Conservation (phyloP, 1,140 invertebrate species). For the Ephestia elutella region DNA sequence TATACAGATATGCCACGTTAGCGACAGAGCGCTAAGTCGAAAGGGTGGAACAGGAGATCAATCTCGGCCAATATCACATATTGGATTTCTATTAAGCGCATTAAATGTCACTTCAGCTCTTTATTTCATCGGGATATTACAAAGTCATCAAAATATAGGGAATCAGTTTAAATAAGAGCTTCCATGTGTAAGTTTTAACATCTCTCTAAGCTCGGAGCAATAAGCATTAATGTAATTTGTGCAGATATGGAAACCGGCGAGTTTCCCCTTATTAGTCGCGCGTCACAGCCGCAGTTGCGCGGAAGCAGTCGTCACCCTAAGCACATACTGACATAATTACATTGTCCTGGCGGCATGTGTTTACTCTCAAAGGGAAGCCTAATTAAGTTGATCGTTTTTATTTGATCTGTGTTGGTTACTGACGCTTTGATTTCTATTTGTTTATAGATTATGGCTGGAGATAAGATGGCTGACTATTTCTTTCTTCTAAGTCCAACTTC, state of each 20-base stretch:
- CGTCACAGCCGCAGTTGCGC: constrained; percentile 37
- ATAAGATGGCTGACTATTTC: background rate
- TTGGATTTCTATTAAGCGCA: too few relatives aligned
- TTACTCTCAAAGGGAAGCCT: constrained; percentile 11
- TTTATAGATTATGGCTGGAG: background rate
- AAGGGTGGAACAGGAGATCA: constrained; percentile 14
- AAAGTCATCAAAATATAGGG: background rate
- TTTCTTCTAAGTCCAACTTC: too few relatives aligned
- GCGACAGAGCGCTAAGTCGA: constrained; percentile 24
- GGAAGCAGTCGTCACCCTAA: constrained; percentile 21
- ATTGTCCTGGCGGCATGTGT: constrained; percentile 25
- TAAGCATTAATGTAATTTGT: constrained; percentile 65
- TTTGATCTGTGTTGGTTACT: background rate
- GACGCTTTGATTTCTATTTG: background rate
- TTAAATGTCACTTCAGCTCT: too few relatives aligned
- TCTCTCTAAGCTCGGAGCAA: constrained; percentile 30
- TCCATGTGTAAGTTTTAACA: constrained; percentile 10
- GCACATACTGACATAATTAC: constrained; percentile 29
- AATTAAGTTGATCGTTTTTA: constrained; percentile 1
- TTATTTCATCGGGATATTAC: background rate
- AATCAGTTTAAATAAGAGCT: background rate
- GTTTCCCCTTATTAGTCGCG: constrained; percentile 55
- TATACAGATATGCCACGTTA: constrained; percentile 63
- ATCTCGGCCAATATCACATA: background rate
- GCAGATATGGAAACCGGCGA: constrained; percentile 58